Evolutionary conservation across 2,797 vertebrate genomes (phyloP).

Genomic region (Sebastes miniatus): DNA sequence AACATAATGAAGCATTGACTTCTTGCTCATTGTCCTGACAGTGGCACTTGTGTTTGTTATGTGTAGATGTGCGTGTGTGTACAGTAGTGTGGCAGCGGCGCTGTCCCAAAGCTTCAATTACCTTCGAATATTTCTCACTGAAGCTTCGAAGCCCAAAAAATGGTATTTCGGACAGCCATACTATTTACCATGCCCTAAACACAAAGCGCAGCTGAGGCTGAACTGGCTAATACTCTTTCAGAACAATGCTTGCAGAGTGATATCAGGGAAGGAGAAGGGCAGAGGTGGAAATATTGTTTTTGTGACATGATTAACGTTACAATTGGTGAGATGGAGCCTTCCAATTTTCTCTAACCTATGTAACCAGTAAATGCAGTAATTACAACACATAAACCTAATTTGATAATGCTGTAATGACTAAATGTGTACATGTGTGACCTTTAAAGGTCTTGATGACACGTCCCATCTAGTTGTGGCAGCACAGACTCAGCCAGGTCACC

Average conservation of each 20-base stretch:
- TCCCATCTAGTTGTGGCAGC: not conserved
- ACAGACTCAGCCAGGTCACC: not conserved
- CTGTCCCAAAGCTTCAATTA: no score
- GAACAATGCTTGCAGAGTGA: not conserved
- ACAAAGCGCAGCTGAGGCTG: no score
- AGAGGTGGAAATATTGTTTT: not conserved
- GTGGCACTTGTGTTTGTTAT: not conserved
- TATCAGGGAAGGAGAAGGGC: not conserved
- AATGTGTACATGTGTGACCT: not conserved
- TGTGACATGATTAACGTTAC: not conserved
- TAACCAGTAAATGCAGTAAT: not conserved
- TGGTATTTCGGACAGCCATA: not conserved
- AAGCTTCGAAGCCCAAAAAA: no score
- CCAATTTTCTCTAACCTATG: not conserved
- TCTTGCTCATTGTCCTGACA: not conserved
- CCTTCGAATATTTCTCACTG: no score
- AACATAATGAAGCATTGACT: not conserved
- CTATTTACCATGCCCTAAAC: not conserved
- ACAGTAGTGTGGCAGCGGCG: no score
- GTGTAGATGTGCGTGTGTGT: no score
- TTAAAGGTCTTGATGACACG: conserved; percentile 13
- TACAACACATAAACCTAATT: not conserved
- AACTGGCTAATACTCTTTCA: not conserved
- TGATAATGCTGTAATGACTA: not conserved
- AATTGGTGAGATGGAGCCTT: not conserved